These are phyloP conservation scores for Abrostola triplasia DNA, from an alignment of 2,888 invertebrate genomes.

Conservation along the genomic window DNA sequence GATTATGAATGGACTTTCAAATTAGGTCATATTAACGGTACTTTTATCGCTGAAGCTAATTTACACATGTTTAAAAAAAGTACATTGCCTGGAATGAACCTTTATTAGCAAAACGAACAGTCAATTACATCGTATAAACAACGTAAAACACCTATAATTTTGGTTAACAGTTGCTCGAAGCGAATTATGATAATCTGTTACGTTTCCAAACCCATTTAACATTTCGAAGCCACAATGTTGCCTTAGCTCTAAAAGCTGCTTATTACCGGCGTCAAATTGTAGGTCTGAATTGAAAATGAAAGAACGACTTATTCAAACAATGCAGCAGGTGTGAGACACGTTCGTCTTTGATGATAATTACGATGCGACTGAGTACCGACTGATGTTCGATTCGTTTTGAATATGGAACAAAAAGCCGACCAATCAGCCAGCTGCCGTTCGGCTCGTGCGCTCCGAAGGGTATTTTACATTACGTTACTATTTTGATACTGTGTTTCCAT, in stretches of 20 bases:
- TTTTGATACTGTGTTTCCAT: slow-evolving; percentile 48
- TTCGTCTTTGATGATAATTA: slow-evolving; percentile 66
- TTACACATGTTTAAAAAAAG: slow-evolving; percentile 9
- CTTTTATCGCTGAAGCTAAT: slow-evolving; percentile 13
- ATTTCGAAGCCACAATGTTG: slow-evolving; percentile 17
- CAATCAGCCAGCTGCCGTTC: slow-evolving; percentile 74
- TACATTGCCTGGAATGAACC: slow-evolving; percentile 3
- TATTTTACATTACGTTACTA: slow-evolving; percentile 56
- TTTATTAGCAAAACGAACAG: background rate
- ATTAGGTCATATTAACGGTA: slow-evolving; percentile 23
- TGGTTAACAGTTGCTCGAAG: slow-evolving; percentile 10
- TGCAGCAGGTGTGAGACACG: slow-evolving; percentile 72
- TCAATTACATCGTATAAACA: slow-evolving; percentile 3
- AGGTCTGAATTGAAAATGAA: slow-evolving; percentile 25
- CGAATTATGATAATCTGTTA: slow-evolving; percentile 20
- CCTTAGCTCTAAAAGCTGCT: slow-evolving; percentile 26
- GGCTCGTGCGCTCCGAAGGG: slow-evolving; percentile 74
- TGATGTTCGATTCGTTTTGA: slow-evolving; percentile 66
- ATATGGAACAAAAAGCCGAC: slow-evolving; percentile 74
- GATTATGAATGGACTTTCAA: slow-evolving; percentile 34
- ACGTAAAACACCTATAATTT: slow-evolving; percentile 2
- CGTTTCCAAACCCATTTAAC: slow-evolving; percentile 21
- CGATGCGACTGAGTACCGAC: slow-evolving; percentile 59
- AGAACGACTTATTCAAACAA: slow-evolving; percentile 51
- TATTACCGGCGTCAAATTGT: slow-evolving; percentile 34